A percentile compares a stretch with the other conserved stretches of the same genome.
Evolutionary conservation across 1,140 invertebrate genomes (phyloP).

Genomic region (Probaryconus sp.): DNA sequence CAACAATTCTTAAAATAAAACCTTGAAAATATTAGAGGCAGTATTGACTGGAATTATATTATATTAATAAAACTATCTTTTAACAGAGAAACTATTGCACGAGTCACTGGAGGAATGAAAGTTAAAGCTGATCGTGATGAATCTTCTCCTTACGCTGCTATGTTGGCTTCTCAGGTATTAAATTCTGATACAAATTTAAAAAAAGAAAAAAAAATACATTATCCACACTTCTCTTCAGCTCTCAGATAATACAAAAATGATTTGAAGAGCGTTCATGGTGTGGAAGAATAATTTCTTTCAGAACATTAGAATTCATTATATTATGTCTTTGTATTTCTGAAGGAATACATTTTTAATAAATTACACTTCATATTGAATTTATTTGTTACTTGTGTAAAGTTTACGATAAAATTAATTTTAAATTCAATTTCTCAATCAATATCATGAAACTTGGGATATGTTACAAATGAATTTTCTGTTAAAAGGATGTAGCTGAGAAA

Average conservation of each 20-base stretch:
- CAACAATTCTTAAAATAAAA: no score
- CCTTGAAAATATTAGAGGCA: no score
- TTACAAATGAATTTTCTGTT: constrained; percentile 1
- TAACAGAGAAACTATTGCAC: constrained; percentile 96
- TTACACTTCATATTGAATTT: no score
- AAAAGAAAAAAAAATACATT: constrained; percentile 19
- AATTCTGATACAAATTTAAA: neutral
- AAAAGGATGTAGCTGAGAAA: constrained; percentile 98
- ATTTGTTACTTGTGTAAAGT: no score
- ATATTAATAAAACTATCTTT: no score
- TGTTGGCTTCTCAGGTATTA: constrained; percentile 98
- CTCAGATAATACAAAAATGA: constrained; percentile 47
- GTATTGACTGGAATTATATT: no score
- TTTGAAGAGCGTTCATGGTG: constrained; percentile 70
- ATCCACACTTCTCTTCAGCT: constrained; percentile 71
- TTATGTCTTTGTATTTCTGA: neutral
- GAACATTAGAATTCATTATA: constrained; percentile 1
- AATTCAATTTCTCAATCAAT: no score
- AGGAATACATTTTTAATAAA: constrained; percentile 53
- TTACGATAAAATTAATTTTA: no score
- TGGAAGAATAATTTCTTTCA: constrained; percentile 66
- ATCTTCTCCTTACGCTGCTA: constrained; percentile 99
- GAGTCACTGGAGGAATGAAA: constrained; percentile 99
- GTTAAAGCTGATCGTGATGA: constrained; percentile 99
- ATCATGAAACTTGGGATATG: neutral